A percentile compares a stretch with the other conserved stretches of the same genome.
These are phyloP conservation scores for Orchesellides sinensis DNA, from an alignment of 2,888 invertebrate genomes.

Conservation along the genomic window DNA sequence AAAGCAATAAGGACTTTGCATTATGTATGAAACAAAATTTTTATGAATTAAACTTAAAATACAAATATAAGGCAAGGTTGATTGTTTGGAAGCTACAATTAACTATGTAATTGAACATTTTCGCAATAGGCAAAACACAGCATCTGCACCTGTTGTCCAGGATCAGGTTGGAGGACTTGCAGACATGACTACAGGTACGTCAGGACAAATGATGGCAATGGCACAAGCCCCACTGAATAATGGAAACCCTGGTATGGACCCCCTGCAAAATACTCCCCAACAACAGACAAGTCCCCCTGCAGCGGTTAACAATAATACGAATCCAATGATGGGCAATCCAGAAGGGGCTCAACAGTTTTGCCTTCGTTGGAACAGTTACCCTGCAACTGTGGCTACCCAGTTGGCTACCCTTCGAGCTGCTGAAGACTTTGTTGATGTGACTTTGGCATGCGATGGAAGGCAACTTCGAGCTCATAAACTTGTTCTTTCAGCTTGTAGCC, in stretches of 20 bases:
- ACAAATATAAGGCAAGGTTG: not conserved
- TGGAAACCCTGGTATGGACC: conserved; percentile 51
- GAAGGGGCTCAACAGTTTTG: conserved; percentile 85
- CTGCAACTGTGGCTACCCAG: conserved; percentile 89
- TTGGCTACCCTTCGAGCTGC: conserved; percentile 90
- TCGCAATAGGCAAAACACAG: conserved; percentile 33
- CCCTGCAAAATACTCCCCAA: conserved; percentile 52
- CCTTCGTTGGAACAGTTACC: conserved; percentile 92
- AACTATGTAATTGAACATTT: too few relatives aligned
- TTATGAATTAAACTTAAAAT: not conserved
- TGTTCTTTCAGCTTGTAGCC: conserved; percentile 88
- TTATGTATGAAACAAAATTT: too few relatives aligned
- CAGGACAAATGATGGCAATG: conserved; percentile 57
- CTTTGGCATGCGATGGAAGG: conserved; percentile 90
- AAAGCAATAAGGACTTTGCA: too few relatives aligned
- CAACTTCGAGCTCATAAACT: conserved; percentile 91
- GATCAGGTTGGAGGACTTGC: conserved; percentile 36
- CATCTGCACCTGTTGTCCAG: conserved; percentile 32
- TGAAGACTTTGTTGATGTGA: conserved; percentile 93
- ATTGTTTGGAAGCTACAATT: not conserved
- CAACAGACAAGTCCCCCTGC: conserved; percentile 47
- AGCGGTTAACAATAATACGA: conserved; percentile 36
- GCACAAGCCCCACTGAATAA: conserved; percentile 57
- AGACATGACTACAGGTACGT: conserved; percentile 54
- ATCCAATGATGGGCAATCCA: conserved; percentile 43